Evolutionary conservation across 2,797 vertebrate species (phyloP).

Genomic region (Odontamblyopus lacepedii): DNA sequence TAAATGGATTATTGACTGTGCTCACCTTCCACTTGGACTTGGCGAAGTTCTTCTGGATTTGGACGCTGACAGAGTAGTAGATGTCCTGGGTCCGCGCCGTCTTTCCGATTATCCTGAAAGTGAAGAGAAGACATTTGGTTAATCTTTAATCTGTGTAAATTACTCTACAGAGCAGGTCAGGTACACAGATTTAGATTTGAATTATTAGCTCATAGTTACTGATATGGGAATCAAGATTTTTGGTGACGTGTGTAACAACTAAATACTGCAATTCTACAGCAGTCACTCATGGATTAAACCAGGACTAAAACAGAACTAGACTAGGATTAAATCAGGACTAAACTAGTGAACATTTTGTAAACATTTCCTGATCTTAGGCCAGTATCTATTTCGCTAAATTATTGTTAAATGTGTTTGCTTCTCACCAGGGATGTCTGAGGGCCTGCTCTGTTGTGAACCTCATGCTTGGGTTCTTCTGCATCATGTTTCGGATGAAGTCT

Average conservation of each 20-base stretch:
- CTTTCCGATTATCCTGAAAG: conserved; percentile 91
- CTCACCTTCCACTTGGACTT: conserved; percentile 98
- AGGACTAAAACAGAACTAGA: too few species aligned
- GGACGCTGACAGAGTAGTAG: conserved; percentile 91
- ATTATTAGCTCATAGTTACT: background rate
- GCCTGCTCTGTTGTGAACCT: conserved; percentile 90
- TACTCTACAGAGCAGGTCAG: background rate
- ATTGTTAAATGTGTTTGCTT: background rate
- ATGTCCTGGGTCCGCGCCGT: conserved; percentile 93
- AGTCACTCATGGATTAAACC: too few species aligned
- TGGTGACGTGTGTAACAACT: too few species aligned
- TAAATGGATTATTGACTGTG: conserved; percentile 13
- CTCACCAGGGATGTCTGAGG: conserved; percentile 93
- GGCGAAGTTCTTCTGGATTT: conserved; percentile 98
- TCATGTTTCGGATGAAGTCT: conserved; percentile 92
- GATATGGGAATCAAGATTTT: too few species aligned
- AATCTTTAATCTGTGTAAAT: conserved; percentile 8
- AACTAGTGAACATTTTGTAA: background rate
- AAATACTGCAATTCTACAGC: too few species aligned
- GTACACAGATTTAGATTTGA: background rate
- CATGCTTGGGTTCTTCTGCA: conserved; percentile 90
- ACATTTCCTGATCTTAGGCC: too few species aligned
- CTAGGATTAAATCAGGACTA: background rate
- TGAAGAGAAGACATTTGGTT: conserved; percentile 2
- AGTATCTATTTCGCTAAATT: too few species aligned